Percentiles rank a stretch among this genome's conserved stretches.
These are phyloP conservation scores for Sander vitreus DNA, from an alignment of 2,113 vertebrate genomes.

Conservation along the genomic window DNA sequence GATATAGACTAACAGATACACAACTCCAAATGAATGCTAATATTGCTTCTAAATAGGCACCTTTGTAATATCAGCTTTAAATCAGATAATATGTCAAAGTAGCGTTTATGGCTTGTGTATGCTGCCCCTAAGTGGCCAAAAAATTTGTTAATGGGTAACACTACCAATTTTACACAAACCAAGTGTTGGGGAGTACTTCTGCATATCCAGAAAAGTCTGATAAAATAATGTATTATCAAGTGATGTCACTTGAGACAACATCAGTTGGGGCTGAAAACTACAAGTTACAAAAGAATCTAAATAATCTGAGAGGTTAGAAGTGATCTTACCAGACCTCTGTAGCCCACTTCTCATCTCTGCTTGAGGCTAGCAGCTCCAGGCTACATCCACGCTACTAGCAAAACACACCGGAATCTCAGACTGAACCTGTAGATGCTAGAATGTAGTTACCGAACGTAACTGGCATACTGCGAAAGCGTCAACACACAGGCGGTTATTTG, in stretches of 20 bases:
- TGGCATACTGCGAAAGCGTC: too few species aligned
- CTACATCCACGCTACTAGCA: not conserved
- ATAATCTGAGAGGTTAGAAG: not conserved
- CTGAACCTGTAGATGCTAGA: not conserved
- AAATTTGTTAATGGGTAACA: not conserved
- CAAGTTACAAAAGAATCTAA: not conserved
- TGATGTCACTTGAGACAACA: not conserved
- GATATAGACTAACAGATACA: not conserved
- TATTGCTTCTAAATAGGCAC: not conserved
- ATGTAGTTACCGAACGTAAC: too few species aligned
- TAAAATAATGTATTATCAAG: not conserved
- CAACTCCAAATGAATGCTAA: not conserved
- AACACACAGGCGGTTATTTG: too few species aligned
- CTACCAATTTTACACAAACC: not conserved
- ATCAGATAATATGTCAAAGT: not conserved
- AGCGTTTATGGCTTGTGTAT: not conserved
- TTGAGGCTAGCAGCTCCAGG: not conserved
- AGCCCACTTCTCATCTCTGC: not conserved
- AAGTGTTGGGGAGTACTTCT: not conserved
- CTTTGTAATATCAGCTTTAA: not conserved
- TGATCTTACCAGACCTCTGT: not conserved
- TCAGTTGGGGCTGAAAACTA: not conserved
- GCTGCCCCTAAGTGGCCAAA: not conserved
- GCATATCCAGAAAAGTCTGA: not conserved
- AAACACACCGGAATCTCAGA: not conserved